Evolutionary conservation across 2,113 vertebrate species (phyloP).

Genomic region (Clarias batrachus): DNA sequence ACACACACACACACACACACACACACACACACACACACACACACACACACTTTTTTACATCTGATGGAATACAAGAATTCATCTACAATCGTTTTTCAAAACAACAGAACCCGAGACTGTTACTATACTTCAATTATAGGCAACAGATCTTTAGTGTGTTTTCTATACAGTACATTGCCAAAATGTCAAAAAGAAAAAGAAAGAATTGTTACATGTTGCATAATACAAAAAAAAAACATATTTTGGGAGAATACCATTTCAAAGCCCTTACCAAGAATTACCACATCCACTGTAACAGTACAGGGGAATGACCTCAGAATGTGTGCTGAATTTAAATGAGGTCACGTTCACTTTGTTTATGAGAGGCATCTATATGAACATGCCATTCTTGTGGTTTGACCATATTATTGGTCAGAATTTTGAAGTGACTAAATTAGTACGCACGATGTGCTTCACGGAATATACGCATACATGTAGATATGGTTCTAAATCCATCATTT

Average conservation of each 20-base stretch:
- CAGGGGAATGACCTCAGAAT: background rate
- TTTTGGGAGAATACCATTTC: background rate
- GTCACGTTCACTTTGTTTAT: background rate
- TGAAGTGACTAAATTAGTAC: background rate
- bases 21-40: conserved; percentile 22
- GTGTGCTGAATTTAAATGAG: background rate
- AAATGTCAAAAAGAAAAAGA: background rate
- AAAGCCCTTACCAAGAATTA: background rate
- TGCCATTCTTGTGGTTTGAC: background rate
- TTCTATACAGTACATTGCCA: background rate
- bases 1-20: conserved; percentile 3
- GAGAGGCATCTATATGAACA: background rate
- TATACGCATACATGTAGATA: background rate
- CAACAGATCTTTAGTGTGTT: background rate
- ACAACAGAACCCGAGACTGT: background rate
- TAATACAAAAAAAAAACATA: background rate
- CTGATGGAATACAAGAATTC: background rate
- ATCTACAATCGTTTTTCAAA: background rate
- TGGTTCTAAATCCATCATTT: background rate
- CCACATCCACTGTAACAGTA: background rate
- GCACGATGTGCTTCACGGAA: background rate
- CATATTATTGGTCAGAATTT: background rate
- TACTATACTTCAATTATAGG: background rate
- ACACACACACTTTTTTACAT: conserved; percentile 13
- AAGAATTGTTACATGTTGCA: background rate